Percentiles rank a stretch among this genome's conserved stretches.
phyloP scores from a whole-genome alignment of 2,797 vertebrate genomes.

The Sebastes jordani region DNA sequence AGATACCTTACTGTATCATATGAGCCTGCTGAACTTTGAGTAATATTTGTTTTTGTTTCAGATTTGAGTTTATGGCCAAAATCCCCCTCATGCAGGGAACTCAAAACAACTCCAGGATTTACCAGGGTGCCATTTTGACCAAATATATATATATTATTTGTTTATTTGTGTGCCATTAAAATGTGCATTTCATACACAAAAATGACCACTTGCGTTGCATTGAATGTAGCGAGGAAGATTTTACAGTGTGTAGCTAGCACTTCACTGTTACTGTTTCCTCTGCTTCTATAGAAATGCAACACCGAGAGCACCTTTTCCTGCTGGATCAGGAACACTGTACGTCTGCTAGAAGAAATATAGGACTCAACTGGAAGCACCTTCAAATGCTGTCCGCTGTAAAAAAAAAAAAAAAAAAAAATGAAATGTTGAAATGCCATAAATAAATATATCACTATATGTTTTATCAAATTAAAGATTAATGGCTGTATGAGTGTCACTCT shows the following conservation, averaged over 20 bases:
- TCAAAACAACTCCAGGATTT: slow-evolving; percentile 21
- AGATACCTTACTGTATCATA: slow-evolving; percentile 17
- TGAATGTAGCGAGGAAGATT: slow-evolving; percentile 36
- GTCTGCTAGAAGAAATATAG: slow-evolving; percentile 10
- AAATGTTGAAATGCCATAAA: slow-evolving; percentile 16
- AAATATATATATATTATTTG: slow-evolving; percentile 37
- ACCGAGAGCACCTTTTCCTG: slow-evolving; percentile 69
- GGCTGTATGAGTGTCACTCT: slow-evolving; percentile 65
- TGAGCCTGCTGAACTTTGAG: slow-evolving; percentile 60
- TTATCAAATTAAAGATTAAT: slow-evolving; percentile 24
- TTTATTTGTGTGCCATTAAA: slow-evolving; percentile 54
- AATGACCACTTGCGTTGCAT: slow-evolving; percentile 36
- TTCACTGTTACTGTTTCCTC: slow-evolving; percentile 33
- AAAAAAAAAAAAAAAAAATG: neutral
- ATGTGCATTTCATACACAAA: slow-evolving; percentile 28
- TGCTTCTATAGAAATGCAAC: slow-evolving; percentile 18
- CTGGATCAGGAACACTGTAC: slow-evolving; percentile 77
- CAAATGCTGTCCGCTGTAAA: slow-evolving; percentile 26
- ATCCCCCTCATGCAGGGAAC: neutral
- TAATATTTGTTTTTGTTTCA: slow-evolving; percentile 12
- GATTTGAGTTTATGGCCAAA: slow-evolving; percentile 17
- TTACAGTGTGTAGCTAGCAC: slow-evolving; percentile 25
- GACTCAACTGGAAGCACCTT: slow-evolving; percentile 33
- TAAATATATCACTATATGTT: slow-evolving; percentile 38
- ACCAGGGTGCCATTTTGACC: slow-evolving; percentile 61